phyloP scores from a whole-genome alignment of 2,113 vertebrate species.

The Poeciliopsis prolifica region DNA sequence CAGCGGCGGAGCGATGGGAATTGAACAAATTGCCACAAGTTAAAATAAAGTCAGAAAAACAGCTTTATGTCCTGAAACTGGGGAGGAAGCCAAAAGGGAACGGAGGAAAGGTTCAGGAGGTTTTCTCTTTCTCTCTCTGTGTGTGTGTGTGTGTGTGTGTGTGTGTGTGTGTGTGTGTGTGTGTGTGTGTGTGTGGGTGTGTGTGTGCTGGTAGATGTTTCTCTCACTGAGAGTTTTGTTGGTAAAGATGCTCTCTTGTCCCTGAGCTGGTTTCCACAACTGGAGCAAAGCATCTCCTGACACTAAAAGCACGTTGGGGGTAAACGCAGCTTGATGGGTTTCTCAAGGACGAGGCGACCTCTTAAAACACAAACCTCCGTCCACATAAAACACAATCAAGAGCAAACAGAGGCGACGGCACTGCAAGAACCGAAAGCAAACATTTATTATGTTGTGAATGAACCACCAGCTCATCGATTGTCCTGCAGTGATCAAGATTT shows the following conservation, averaged over 20 bases:
- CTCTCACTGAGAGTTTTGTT: slow-evolving; percentile 47
- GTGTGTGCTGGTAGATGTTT: slow-evolving; percentile 37
- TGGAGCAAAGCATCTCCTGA: slow-evolving; percentile 63
- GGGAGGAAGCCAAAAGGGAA: slow-evolving; percentile 44
- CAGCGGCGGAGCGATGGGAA: slow-evolving; percentile 53
- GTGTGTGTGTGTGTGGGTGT: background rate
- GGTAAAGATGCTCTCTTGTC: slow-evolving; percentile 52
- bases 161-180: too few species aligned
- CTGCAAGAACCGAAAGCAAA: too few species aligned
- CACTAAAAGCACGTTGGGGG: slow-evolving; percentile 18
- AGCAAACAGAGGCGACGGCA: slow-evolving; percentile 25
- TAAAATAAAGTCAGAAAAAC: slow-evolving; percentile 58
- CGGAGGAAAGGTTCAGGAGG: slow-evolving; percentile 56
- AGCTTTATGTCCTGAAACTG: slow-evolving; percentile 39
- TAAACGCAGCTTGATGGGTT: slow-evolving; percentile 54
- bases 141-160: too few species aligned
- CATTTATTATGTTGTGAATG: too few species aligned
- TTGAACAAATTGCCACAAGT: slow-evolving; percentile 49
- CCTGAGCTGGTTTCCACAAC: slow-evolving; percentile 66
- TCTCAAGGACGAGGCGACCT: slow-evolving; percentile 65
- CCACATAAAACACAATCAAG: slow-evolving; percentile 35
- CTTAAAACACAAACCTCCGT: background rate
- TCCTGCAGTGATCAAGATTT: too few species aligned
- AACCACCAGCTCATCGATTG: too few species aligned
- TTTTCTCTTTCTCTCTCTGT: slow-evolving; percentile 25